Conservation (phyloP, 2,888 invertebrate genomes). For the Drosophila cognata region DNA sequence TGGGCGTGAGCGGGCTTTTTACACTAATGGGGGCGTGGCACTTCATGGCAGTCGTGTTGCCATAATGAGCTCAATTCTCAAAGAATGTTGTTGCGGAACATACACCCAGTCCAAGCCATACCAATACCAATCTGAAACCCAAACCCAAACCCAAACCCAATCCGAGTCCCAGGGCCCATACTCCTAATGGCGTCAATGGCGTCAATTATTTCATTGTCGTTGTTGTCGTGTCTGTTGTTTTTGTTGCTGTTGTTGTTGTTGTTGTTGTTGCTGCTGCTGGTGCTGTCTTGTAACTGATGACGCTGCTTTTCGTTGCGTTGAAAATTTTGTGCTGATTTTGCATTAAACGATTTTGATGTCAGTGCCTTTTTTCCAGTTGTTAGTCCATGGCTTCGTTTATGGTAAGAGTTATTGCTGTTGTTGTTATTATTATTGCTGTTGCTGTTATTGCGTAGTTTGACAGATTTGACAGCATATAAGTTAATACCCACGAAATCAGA, state of each 20-base stretch:
- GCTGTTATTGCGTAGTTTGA: slow-evolving; percentile 71
- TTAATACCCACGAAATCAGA: slow-evolving; percentile 34
- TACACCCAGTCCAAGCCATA: not conserved
- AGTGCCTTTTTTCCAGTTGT: slow-evolving; percentile 41
- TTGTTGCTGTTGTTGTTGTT: slow-evolving; percentile 21
- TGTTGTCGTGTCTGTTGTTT: slow-evolving; percentile 29
- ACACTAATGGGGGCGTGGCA: slow-evolving; percentile 80
- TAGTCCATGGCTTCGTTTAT: slow-evolving; percentile 28
- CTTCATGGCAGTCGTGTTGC: slow-evolving; percentile 62
- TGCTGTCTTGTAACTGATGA: slow-evolving; percentile 72
- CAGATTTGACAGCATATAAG: slow-evolving; percentile 73
- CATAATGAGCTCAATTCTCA: slow-evolving; percentile 81
- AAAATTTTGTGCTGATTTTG: slow-evolving; percentile 79
- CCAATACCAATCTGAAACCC: slow-evolving; percentile 8
- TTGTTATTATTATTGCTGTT: slow-evolving; percentile 28
- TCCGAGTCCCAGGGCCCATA: slow-evolving; percentile 20
- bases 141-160: not conserved
- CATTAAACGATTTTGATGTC: slow-evolving; percentile 63
- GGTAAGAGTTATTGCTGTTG: slow-evolving; percentile 15
- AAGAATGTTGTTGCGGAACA: slow-evolving; percentile 66
- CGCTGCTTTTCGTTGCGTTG: slow-evolving; percentile 74
- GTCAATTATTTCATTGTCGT: slow-evolving; percentile 83
- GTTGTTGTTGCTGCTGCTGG: slow-evolving; percentile 34
- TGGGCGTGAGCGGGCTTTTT: slow-evolving; percentile 70
- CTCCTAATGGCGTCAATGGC: slow-evolving; percentile 75